phyloP scores from a whole-genome alignment of 2,888 invertebrate species.

The Oligia latruncula region DNA sequence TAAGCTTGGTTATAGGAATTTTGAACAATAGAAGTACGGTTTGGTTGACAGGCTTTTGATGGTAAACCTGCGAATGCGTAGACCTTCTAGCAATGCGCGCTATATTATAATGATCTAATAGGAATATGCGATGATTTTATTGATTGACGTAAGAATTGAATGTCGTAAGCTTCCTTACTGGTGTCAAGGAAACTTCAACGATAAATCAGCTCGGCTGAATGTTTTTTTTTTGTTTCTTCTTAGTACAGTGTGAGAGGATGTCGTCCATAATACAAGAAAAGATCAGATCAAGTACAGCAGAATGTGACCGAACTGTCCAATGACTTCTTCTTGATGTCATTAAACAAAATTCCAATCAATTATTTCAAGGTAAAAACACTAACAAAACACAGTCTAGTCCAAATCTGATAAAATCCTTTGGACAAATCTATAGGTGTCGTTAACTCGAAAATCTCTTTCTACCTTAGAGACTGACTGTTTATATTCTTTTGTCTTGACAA shows the following conservation, averaged over 20 bases:
- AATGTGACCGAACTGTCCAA: background rate
- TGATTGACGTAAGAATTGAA: slow-evolving; percentile 36
- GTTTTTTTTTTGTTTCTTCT: background rate
- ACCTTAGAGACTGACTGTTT: slow-evolving; percentile 8
- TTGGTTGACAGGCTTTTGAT: slow-evolving; percentile 33
- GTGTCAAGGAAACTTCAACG: background rate
- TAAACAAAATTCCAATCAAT: background rate
- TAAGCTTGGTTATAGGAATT: slow-evolving; percentile 48
- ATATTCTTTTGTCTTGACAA: slow-evolving; percentile 43
- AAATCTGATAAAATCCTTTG: background rate
- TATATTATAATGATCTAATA: slow-evolving; percentile 1
- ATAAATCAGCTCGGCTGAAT: background rate
- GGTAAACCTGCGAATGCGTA: slow-evolving; percentile 24
- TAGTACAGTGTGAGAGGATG: background rate
- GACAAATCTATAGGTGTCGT: background rate
- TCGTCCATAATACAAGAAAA: background rate
- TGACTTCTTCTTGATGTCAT: background rate
- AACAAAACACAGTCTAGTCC: background rate
- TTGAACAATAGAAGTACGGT: slow-evolving; percentile 36
- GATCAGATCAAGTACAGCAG: background rate
- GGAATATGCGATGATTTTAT: background rate
- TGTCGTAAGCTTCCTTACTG: slow-evolving; percentile 2
- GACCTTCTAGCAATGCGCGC: slow-evolving; percentile 11
- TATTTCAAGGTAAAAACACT: background rate
- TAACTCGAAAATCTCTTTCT: slow-evolving; percentile 6